A percentile compares a stretch with the other conserved stretches of the same genome.
phyloP scores from a whole-genome alignment of 2,797 vertebrate genomes.

The Mastacembelus armatus region DNA sequence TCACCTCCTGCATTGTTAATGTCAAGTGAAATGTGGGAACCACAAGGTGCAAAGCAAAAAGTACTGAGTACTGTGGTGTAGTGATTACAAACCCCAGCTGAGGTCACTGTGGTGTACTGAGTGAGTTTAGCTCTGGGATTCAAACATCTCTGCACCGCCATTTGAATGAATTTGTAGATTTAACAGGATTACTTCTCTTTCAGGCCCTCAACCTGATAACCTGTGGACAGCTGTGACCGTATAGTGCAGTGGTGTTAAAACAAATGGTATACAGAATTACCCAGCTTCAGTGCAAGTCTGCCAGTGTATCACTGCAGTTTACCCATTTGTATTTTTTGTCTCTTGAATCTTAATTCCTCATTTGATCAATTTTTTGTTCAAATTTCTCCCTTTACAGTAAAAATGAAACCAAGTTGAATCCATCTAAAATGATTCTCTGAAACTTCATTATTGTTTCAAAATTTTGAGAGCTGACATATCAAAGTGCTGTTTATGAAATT shows the following conservation, averaged over 20 bases:
- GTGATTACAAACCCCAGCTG: not conserved
- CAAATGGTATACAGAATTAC: not conserved
- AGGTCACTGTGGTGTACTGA: conserved; percentile 23
- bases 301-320: not conserved
- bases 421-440: not conserved
- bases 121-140: not conserved
- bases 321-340: not conserved
- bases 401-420: not conserved
- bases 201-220: not conserved
- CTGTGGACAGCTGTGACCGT: not conserved
- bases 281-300: too few relatives aligned
- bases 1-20: not conserved
- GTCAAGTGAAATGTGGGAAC: not conserved
- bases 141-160: not conserved
- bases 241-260: not conserved
- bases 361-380: too few relatives aligned
- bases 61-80: not conserved
- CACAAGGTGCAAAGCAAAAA: not conserved
- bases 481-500: too few relatives aligned
- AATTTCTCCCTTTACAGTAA: not conserved
- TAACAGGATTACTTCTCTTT: not conserved
- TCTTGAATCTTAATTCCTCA: too few relatives aligned
- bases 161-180: not conserved
- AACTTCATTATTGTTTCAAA: not conserved
- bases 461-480: not conserved